Conservation (phyloP, 2,888 invertebrate species). For the Salticus scenicus region DNA sequence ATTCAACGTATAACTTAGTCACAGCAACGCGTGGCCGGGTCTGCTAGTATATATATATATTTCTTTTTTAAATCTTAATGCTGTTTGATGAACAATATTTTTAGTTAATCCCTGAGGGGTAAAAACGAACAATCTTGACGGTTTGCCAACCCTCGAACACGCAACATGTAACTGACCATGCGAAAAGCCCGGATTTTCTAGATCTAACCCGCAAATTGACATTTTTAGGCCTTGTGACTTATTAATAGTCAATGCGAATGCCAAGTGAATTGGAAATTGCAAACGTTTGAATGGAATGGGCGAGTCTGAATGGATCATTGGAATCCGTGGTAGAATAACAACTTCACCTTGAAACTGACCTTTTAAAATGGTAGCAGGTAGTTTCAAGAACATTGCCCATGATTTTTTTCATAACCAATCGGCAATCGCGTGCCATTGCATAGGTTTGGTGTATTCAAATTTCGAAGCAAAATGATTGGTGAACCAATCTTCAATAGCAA, state of each 20-base stretch:
- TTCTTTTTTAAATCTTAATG: neutral
- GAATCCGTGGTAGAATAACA: slow-evolving; percentile 71
- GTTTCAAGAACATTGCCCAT: slow-evolving; percentile 70
- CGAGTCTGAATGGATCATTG: slow-evolving; percentile 51
- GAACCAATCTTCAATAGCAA: slow-evolving; percentile 58
- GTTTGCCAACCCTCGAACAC: neutral
- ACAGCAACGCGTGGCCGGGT: too few species aligned
- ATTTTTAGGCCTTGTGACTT: slow-evolving; percentile 49
- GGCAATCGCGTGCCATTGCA: slow-evolving; percentile 73
- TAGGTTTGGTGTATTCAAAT: slow-evolving; percentile 62
- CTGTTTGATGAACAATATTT: neutral
- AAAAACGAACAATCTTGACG: neutral
- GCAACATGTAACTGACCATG: neutral
- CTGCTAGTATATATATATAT: too few species aligned
- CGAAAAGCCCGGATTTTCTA: slow-evolving; percentile 71
- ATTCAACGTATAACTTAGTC: too few species aligned
- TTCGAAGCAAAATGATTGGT: slow-evolving; percentile 56
- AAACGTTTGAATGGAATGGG: slow-evolving; percentile 66
- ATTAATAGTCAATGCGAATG: slow-evolving; percentile 71
- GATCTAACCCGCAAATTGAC: slow-evolving; percentile 54
- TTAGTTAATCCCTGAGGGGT: neutral
- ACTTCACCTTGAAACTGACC: slow-evolving; percentile 65
- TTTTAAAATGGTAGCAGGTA: slow-evolving; percentile 69
- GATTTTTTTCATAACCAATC: slow-evolving; percentile 64
- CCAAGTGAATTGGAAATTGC: slow-evolving; percentile 69